phyloP scores from a whole-genome alignment of 2,888 invertebrate genomes.

The Andrena chrysosceles region DNA sequence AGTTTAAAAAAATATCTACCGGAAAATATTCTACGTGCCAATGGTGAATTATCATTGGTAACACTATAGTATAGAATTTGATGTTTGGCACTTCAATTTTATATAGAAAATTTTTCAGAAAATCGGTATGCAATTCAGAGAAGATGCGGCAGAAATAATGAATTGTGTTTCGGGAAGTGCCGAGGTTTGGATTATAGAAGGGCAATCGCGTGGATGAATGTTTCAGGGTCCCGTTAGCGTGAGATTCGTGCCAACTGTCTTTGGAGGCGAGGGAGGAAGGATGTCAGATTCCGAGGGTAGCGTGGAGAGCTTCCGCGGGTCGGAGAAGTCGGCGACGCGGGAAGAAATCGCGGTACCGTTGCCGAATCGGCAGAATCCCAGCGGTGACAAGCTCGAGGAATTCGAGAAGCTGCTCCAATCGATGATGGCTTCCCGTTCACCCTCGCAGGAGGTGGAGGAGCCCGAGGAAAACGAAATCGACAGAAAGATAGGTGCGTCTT shows the following conservation, averaged over 20 bases:
- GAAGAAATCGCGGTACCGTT: constrained; percentile 54
- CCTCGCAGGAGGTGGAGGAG: constrained; percentile 77
- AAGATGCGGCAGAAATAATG: no score
- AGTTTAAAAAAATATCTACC: no score
- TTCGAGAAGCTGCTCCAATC: constrained; percentile 81
- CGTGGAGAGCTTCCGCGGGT: constrained; percentile 55
- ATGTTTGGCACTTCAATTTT: no score
- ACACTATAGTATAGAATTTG: no score
- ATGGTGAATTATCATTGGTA: no score
- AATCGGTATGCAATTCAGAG: no score
- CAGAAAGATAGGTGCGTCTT: constrained; percentile 57
- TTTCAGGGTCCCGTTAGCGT: constrained; percentile 8
- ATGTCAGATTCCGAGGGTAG: constrained; percentile 79
- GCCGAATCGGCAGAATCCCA: constrained; percentile 65
- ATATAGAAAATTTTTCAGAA: no score
- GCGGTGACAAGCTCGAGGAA: constrained; percentile 80
- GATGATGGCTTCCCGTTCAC: constrained; percentile 78
- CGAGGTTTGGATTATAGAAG: not conserved
- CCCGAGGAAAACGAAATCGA: constrained; percentile 68
- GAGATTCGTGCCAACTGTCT: constrained; percentile 30
- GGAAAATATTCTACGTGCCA: no score
- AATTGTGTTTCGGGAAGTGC: not conserved
- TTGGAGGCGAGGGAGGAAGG: constrained; percentile 15
- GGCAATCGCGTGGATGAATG: not conserved
- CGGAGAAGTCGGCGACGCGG: constrained; percentile 51